phyloP scores from a whole-genome alignment of 2,113 vertebrate species.

The Leptobrachium leishanense region DNA sequence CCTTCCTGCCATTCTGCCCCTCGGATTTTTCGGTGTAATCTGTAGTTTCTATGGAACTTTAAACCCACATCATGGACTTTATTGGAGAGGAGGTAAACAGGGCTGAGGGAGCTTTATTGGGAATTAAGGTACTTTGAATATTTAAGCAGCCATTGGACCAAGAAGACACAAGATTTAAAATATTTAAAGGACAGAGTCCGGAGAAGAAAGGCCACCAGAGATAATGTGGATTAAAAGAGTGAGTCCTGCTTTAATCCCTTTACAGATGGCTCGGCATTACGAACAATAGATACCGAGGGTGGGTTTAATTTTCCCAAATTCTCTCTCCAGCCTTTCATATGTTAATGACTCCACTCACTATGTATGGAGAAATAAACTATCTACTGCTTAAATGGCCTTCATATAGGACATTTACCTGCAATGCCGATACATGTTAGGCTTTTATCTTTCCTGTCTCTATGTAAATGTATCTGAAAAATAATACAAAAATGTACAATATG shows the following conservation, averaged over 20 bases:
- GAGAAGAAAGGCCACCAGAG: background rate
- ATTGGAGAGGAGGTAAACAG: background rate
- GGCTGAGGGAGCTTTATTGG: background rate
- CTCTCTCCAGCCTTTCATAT: no score
- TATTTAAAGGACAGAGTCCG: constrained; percentile 8
- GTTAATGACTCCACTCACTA: no score
- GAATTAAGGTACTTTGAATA: constrained; percentile 38
- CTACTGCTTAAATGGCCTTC: no score
- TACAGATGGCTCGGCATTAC: background rate
- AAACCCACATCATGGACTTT: constrained; percentile 29
- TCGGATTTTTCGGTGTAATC: constrained; percentile 25
- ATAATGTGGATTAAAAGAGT: constrained; percentile 33
- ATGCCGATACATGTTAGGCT: no score
- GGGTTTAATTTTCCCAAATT: no score
- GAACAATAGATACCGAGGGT: constrained; percentile 31
- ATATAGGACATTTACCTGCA: no score
- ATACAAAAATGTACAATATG: no score
- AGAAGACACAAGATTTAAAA: constrained; percentile 28
- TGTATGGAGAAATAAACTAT: no score
- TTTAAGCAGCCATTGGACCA: constrained; percentile 22
- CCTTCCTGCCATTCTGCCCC: background rate
- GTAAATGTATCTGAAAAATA: no score
- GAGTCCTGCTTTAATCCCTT: constrained; percentile 22
- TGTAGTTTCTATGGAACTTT: constrained; percentile 37
- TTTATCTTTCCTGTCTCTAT: no score